These are phyloP conservation scores for Sphecodes monilicornis DNA, from an alignment of 2,888 invertebrate species.

Conservation along the genomic window DNA sequence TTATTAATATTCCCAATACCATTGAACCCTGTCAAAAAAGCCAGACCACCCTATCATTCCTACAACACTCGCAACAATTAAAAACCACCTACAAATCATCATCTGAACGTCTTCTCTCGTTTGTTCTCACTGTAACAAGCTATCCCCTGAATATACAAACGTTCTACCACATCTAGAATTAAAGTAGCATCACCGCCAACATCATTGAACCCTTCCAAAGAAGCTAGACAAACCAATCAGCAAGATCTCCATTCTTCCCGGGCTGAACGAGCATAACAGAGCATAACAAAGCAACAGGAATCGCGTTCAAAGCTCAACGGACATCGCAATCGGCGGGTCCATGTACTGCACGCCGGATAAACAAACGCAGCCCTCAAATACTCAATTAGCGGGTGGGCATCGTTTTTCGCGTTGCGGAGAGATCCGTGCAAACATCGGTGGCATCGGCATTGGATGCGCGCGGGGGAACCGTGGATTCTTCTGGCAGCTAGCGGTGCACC, in stretches of 20 bases:
- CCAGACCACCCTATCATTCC: no score
- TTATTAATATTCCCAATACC: neutral
- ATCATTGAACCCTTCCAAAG: neutral
- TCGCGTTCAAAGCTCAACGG: neutral
- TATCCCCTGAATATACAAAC: neutral
- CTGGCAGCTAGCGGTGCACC: conserved; percentile 39
- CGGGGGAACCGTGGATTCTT: conserved; percentile 55
- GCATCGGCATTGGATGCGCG: conserved; percentile 23
- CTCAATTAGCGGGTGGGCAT: conserved; percentile 53
- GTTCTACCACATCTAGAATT: neutral
- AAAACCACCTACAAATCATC: no score
- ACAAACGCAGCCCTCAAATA: conserved; percentile 49
- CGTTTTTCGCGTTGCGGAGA: conserved; percentile 21
- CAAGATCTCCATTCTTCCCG: neutral
- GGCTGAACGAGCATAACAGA: neutral
- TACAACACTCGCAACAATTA: no score
- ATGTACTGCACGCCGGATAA: conserved; percentile 45
- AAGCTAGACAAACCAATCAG: neutral
- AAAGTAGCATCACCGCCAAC: no score
- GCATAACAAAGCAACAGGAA: neutral
- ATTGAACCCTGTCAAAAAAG: neutral
- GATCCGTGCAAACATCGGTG: conserved; percentile 2
- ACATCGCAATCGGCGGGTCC: neutral
- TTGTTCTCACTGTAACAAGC: no score
- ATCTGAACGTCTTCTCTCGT: no score